Percentiles rank a stretch among this genome's conserved stretches.
Evolutionary conservation across 2,113 vertebrate genomes (phyloP).

Genomic region (Amblyornis subalaris): DNA sequence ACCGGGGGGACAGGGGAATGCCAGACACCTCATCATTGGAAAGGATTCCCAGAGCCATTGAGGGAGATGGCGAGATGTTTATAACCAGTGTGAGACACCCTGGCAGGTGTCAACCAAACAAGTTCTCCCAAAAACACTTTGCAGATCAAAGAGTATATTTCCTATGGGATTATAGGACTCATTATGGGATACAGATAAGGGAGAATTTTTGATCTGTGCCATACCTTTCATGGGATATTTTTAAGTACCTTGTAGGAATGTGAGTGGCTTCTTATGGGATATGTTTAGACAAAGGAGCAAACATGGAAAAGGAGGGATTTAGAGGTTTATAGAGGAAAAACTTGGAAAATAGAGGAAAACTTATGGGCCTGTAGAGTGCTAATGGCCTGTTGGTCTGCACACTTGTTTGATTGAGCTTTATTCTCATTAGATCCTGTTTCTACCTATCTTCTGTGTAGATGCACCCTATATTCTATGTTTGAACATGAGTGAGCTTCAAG

Average conservation of each 20-base stretch:
- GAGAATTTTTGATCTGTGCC: background rate
- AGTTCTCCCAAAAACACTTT: rapidly evolving
- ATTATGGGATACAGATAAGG: background rate
- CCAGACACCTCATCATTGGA: background rate
- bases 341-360: background rate
- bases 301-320: background rate
- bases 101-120: background rate
- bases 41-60: background rate
- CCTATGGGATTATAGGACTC: background rate
- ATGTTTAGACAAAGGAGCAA: background rate
- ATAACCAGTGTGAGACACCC: background rate
- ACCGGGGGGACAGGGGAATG: background rate
- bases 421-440: background rate
- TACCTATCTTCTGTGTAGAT: background rate
- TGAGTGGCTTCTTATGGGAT: background rate
- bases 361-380: background rate
- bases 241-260: background rate
- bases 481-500: background rate
- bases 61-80: background rate
- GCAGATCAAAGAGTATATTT: background rate
- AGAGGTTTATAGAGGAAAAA: background rate
- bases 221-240: background rate
- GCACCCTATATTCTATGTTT: background rate
- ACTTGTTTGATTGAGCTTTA: background rate
- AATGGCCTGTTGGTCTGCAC: background rate